Conservation (phyloP, 2,797 vertebrate genomes). For the Pangasius krempfi region DNA sequence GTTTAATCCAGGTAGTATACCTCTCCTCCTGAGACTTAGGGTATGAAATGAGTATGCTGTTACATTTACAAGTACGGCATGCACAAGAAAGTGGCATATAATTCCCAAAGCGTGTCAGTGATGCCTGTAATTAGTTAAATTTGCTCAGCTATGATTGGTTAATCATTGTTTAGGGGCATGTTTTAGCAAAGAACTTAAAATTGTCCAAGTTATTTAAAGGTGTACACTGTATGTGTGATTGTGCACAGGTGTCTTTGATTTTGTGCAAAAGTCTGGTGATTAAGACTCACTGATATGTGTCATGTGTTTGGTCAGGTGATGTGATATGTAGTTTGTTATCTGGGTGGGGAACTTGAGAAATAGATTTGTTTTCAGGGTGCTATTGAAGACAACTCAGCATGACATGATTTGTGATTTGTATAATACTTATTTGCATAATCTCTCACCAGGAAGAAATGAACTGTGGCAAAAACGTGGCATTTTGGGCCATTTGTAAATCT, state of each 20-base stretch:
- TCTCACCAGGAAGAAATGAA: not conserved
- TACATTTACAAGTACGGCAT: not conserved
- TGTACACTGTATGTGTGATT: not conserved
- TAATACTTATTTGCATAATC: constrained; percentile 16
- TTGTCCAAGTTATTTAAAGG: not conserved
- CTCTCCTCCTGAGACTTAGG: not conserved
- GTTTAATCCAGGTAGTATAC: not conserved
- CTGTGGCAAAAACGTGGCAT: not conserved
- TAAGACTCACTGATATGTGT: not conserved
- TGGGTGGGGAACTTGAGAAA: not conserved
- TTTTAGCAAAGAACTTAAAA: not conserved
- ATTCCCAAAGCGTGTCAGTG: not conserved
- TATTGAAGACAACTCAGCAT: not conserved
- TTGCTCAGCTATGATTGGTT: not conserved
- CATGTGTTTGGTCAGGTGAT: not conserved
- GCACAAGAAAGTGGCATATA: not conserved
- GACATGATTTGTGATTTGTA: not conserved
- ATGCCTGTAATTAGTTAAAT: not conserved
- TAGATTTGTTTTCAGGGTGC: too few relatives aligned
- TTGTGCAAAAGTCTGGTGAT: not conserved
- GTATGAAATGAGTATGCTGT: not conserved
- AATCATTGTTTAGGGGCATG: not conserved
- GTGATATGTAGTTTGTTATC: not conserved
- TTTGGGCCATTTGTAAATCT: constrained; percentile 10
- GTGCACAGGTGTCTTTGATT: not conserved